These are phyloP conservation scores for Saxicola maurus DNA, from an alignment of 2,797 vertebrate species.

Conservation along the genomic window DNA sequence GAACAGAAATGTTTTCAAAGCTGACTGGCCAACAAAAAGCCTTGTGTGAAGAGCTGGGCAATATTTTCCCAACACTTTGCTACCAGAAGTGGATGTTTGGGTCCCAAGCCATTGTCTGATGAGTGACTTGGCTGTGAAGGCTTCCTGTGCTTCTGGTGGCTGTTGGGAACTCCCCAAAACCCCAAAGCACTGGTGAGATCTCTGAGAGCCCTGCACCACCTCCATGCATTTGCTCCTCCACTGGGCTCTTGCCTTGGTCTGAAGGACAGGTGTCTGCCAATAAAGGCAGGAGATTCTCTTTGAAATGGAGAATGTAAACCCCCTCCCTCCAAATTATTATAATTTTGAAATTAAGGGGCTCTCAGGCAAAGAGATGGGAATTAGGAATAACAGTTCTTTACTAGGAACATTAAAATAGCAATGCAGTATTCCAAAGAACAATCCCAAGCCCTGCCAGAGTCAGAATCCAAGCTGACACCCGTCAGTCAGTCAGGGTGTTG, in stretches of 20 bases:
- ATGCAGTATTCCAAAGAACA: too few species aligned
- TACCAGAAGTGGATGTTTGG: neutral
- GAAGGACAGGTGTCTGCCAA: too few species aligned
- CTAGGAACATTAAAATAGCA: too few species aligned
- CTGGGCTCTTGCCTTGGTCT: neutral
- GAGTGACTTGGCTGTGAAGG: neutral
- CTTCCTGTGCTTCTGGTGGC: neutral
- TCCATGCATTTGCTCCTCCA: neutral
- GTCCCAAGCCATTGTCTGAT: neutral
- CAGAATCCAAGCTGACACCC: too few species aligned
- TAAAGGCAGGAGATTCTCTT: too few species aligned
- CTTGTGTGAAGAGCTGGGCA: constrained; percentile 6
- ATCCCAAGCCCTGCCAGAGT: too few species aligned
- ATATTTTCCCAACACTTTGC: constrained; percentile 23
- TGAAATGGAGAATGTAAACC: too few species aligned
- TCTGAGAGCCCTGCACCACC: neutral
- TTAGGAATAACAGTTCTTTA: too few species aligned
- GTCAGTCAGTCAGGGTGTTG: too few species aligned
- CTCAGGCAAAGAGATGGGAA: too few species aligned
- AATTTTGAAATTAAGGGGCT: too few species aligned
- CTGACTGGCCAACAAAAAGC: constrained; percentile 5
- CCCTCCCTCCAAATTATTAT: too few species aligned
- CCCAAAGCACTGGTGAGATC: neutral
- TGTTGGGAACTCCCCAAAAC: neutral
- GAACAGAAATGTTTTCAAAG: constrained; percentile 31